Evolutionary conservation across 2,797 vertebrate species (phyloP).

Genomic region (Lacerta bilineata): DNA sequence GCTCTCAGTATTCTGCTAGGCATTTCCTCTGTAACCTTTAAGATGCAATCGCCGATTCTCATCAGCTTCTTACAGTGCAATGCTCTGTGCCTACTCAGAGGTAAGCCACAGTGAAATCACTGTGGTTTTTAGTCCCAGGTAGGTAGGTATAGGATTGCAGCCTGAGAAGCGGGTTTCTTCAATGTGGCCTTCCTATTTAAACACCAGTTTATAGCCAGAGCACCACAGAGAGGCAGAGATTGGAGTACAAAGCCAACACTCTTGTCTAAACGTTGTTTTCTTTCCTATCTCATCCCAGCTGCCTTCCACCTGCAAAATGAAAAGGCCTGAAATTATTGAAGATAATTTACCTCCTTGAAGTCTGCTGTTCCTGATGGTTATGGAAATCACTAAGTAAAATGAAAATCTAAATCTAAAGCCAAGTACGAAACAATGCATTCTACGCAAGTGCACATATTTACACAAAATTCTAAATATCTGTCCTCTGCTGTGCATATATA

Average conservation of each 20-base stretch:
- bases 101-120: neutral
- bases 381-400: conserved; percentile 23
- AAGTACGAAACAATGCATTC: conserved; percentile 10
- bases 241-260: neutral
- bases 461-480: neutral
- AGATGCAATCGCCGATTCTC: conserved; percentile 22
- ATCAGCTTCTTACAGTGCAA: conserved; percentile 8
- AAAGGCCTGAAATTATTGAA: neutral
- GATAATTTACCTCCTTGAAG: conserved; percentile 1
- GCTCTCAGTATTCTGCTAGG: conserved; percentile 9
- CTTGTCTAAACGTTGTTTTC: neutral
- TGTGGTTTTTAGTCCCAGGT: neutral
- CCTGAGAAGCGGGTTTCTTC: conserved; percentile 27
- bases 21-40: conserved; percentile 35
- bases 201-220: conserved; percentile 6
- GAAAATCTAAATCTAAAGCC: conserved; percentile 16
- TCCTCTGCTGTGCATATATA: neutral
- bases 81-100: neutral
- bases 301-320: neutral
- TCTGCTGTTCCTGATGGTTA: conserved; percentile 23
- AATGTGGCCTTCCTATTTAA: neutral
- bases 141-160: neutral
- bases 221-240: neutral
- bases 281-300: neutral
- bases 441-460: conserved; percentile 26